A percentile compares a stretch with the other conserved stretches of the same genome.
phyloP scores from a whole-genome alignment of 2,113 vertebrate genomes.

The Hymenochirus boettgeri region DNA sequence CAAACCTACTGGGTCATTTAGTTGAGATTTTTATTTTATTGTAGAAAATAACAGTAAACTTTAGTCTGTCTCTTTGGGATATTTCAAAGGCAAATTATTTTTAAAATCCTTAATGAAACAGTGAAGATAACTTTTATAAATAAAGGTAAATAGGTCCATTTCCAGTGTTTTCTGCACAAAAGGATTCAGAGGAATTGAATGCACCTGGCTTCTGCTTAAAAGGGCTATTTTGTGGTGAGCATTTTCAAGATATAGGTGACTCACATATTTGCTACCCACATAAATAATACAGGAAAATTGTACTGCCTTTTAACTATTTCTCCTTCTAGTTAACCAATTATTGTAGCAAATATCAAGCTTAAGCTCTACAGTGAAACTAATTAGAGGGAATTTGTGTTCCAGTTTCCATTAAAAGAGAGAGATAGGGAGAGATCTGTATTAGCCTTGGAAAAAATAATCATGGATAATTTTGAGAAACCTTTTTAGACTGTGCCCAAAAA shows the following conservation, averaged over 20 bases:
- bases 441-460: too few relatives aligned
- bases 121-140: slow-evolving; percentile 44
- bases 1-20: slow-evolving; percentile 23
- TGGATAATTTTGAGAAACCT: too few relatives aligned
- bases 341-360: slow-evolving; percentile 44
- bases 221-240: slow-evolving; percentile 45
- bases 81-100: slow-evolving; percentile 30
- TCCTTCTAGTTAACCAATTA: slow-evolving; percentile 41
- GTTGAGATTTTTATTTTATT: slow-evolving; percentile 24
- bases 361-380: slow-evolving; percentile 30
- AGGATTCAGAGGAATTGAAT: slow-evolving; percentile 38
- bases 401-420: slow-evolving; percentile 2
- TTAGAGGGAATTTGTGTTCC: neutral
- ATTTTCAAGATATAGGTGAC: slow-evolving; percentile 48
- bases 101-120: slow-evolving; percentile 43
- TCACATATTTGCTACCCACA: slow-evolving; percentile 48
- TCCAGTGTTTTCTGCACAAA: slow-evolving; percentile 45
- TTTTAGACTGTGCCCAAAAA: too few relatives aligned
- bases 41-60: slow-evolving; percentile 18
- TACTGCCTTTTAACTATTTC: slow-evolving; percentile 42
- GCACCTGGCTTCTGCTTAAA: slow-evolving; percentile 49
- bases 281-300: slow-evolving; percentile 47
- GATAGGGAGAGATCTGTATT: neutral
- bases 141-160: slow-evolving; percentile 44
- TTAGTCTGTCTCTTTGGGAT: neutral